These are phyloP conservation scores for Caenorhabditis imperialis DNA, from an alignment of 2,888 invertebrate genomes.

Conservation along the genomic window DNA sequence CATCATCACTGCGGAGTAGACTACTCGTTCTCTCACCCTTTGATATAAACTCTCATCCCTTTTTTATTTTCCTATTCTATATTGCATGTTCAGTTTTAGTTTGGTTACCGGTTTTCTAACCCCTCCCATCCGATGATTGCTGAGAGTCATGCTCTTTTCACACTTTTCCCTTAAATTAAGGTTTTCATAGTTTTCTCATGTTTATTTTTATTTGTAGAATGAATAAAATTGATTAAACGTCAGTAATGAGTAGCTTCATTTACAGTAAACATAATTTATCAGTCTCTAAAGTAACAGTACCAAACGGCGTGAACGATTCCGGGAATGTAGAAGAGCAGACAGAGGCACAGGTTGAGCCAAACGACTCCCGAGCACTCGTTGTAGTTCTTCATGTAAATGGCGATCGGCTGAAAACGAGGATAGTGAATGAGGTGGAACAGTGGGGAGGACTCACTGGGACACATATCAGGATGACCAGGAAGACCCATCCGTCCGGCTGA, in stretches of 20 bases:
- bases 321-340: constrained; percentile 20
- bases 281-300: constrained; percentile 27
- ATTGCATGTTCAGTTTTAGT: constrained; percentile 26
- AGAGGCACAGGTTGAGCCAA: constrained; percentile 21
- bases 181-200: constrained; percentile 7
- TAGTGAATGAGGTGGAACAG: constrained; percentile 5
- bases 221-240: constrained; percentile 15
- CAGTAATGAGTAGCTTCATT: too few species aligned
- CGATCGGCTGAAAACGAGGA: constrained; percentile 19
- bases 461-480: constrained; percentile 1
- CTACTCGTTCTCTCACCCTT: background rate
- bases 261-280: too few species aligned
- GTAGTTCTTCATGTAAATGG: constrained; percentile 19
- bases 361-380: constrained; percentile 11
- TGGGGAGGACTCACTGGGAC: background rate
- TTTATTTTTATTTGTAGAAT: constrained; percentile 9
- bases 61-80: too few species aligned
- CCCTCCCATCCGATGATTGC: constrained; percentile 10
- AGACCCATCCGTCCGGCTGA: background rate
- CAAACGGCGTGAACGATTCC: constrained; percentile 31
- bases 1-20: constrained; percentile 76
- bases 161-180: constrained; percentile 35
- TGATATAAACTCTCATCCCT: constrained; percentile 15
- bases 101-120: constrained; percentile 29
- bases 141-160: constrained; percentile 7